Evolutionary conservation across 2,888 invertebrate species (phyloP), one percentile per base, ranked within the genome.

Genomic region (Acanthosoma haemorrhoidale): DNA sequence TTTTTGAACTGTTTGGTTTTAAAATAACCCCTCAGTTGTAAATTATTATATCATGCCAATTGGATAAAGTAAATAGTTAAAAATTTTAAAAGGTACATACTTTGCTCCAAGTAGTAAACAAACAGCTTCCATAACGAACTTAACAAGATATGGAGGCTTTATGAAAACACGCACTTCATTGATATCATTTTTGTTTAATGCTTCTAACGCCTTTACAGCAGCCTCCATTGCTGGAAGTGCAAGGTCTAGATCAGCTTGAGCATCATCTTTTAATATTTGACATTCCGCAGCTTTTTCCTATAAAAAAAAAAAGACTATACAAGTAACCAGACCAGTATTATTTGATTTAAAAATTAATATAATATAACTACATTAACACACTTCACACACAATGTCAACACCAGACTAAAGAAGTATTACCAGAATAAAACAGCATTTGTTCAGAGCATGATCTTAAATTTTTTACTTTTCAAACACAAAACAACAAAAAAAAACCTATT

Each of bases 111-210:
- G 80, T 0, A 96, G 82, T 72, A 94, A 85, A 80, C 93, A 93
- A 9, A 96, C 90, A 8, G 94, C 89, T 80, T 96, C 95, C 93
- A 96, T 92, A 3, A 94, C 94, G 75, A 91, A 92, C 73, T 88
- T 87, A 5, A 96, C 94, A 8, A 95, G 81, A 16, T 87, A 85
- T 0, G 96, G 95, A 0, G 95, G 95, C 77, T 93, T 92, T 75
- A 89, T 88, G 78, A 94, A 94, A 0, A 92, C 93, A 77, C 74
- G 88, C 66, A 96, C 81, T 80, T 96, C 95, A 79, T 92, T 91
- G 68, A 96, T 93, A 77, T 96, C 95, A 38, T 87, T 90, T 79
- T 95, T 95, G 78, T 93, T 94, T 15, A 96, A 82, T 0, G 91
- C 84, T 77, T 92, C 90, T 0, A 96, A 82, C 0, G 95, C 93